A percentile compares a stretch with the other conserved stretches of the same genome.
Evolutionary conservation across 2,113 vertebrate genomes (phyloP).

Genomic region (Rhabdornis inornatus): DNA sequence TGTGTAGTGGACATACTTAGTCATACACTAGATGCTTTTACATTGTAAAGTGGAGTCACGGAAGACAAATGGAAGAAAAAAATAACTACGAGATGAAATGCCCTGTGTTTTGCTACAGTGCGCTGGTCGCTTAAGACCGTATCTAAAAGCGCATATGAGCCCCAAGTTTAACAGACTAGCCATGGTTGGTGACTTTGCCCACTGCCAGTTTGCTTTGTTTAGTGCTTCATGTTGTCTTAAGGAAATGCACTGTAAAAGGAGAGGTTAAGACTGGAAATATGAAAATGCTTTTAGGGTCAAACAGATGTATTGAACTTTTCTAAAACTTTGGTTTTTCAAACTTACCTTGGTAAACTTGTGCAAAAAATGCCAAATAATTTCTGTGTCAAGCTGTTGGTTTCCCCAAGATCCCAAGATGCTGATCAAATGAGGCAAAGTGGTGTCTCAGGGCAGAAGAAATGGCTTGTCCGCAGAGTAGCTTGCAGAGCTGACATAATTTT

Average conservation of each 20-base stretch:
- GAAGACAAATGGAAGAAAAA: not conserved
- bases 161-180: not conserved
- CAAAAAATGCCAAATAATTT: not conserved
- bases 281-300: not conserved
- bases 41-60: not conserved
- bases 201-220: not conserved
- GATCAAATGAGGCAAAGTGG: not conserved
- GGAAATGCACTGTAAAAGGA: not conserved
- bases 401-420: not conserved
- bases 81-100: not conserved
- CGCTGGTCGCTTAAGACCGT: not conserved
- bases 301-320: not conserved
- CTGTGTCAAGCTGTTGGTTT: not conserved
- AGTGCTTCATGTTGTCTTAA: not conserved
- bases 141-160: not conserved
- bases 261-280: not conserved
- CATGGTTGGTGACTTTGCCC: rapidly evolving
- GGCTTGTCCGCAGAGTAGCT: not conserved
- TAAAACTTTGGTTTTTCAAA: not conserved
- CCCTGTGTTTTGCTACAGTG: not conserved
- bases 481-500: not conserved
- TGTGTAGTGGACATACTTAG: not conserved
- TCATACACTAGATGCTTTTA: not conserved
- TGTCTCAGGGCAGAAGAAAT: not conserved
- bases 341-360: not conserved